Percentiles rank a stretch among this genome's conserved stretches.
These are phyloP conservation scores for Drosophila pallidifrons DNA, from an alignment of 1,140 invertebrate genomes.

Conservation along the genomic window DNA sequence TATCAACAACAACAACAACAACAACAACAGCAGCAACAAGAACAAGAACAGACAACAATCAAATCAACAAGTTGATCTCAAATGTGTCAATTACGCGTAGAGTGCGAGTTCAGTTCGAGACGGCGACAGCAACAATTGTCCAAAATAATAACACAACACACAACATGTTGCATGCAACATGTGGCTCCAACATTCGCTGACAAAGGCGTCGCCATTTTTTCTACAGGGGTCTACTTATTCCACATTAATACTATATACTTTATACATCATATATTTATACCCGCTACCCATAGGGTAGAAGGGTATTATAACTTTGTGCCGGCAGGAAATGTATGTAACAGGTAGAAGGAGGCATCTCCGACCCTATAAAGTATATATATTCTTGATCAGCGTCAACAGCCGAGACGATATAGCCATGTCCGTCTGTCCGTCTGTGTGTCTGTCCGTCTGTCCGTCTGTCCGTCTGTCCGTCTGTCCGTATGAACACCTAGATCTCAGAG, in stretches of 20 bases:
- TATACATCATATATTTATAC: not conserved
- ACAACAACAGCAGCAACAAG: conserved; percentile 2
- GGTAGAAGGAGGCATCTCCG: too few species aligned
- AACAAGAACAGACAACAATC: conserved; percentile 48
- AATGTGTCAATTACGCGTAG: conserved; percentile 69
- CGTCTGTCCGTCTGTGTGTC: too few species aligned
- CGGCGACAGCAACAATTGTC: conserved; percentile 64
- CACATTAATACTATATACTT: not conserved
- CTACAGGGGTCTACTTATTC: conserved; percentile 2
- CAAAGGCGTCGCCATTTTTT: conserved; percentile 28
- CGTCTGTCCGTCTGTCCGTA: too few species aligned
- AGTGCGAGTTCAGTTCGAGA: not conserved
- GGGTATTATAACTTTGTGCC: too few species aligned
- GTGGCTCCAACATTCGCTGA: conserved; percentile 5
- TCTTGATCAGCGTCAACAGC: too few species aligned
- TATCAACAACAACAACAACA: conserved; percentile 7
- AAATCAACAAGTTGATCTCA: conserved; percentile 73
- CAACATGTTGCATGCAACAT: conserved; percentile 66
- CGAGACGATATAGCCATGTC: too few species aligned
- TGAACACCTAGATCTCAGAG: too few species aligned
- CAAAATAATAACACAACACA: conserved; percentile 75
- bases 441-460: too few species aligned
- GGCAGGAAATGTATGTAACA: too few species aligned
- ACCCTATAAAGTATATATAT: too few species aligned
- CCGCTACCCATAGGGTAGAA: too few species aligned